A percentile compares a stretch with the other conserved stretches of the same genome.
These are phyloP conservation scores for Synchiropus splendidus DNA, from an alignment of 2,113 vertebrate genomes.

Conservation along the genomic window DNA sequence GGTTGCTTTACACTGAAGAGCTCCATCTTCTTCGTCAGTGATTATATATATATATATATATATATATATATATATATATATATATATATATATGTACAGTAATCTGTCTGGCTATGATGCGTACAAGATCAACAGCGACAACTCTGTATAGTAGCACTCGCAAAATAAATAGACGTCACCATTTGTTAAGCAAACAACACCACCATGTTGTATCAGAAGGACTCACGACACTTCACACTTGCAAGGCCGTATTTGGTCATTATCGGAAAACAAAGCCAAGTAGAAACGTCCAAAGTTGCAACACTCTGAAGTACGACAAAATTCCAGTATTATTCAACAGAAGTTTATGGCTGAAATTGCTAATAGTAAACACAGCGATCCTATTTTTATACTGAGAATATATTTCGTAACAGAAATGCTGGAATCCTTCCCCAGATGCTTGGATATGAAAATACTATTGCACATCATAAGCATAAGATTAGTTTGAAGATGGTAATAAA, in stretches of 20 bases:
- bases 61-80: too few species aligned
- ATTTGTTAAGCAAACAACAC: slow-evolving; percentile 4
- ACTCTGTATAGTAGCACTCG: slow-evolving; percentile 35
- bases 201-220: slow-evolving; percentile 23
- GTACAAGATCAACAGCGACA: slow-evolving; percentile 40
- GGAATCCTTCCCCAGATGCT: too few species aligned
- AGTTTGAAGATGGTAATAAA: too few species aligned
- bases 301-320: slow-evolving; percentile 13
- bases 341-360: too few species aligned
- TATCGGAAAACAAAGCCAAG: slow-evolving; percentile 19
- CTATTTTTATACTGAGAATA: too few species aligned
- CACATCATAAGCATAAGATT: too few species aligned
- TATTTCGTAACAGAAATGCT: too few species aligned
- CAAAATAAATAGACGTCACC: slow-evolving; percentile 54
- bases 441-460: too few species aligned
- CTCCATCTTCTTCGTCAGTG: too few species aligned
- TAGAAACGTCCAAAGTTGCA: slow-evolving; percentile 23
- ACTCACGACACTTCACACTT: slow-evolving; percentile 16
- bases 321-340: slow-evolving; percentile 46
- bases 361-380: too few species aligned
- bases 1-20: slow-evolving; percentile 37
- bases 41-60: too few species aligned
- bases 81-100: too few species aligned
- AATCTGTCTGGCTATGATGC: slow-evolving; percentile 21
- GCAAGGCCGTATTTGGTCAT: slow-evolving; percentile 43